phyloP scores from a whole-genome alignment of 92 coral and sea anemone genomes.

The Parazoanthus atlanticus region DNA sequence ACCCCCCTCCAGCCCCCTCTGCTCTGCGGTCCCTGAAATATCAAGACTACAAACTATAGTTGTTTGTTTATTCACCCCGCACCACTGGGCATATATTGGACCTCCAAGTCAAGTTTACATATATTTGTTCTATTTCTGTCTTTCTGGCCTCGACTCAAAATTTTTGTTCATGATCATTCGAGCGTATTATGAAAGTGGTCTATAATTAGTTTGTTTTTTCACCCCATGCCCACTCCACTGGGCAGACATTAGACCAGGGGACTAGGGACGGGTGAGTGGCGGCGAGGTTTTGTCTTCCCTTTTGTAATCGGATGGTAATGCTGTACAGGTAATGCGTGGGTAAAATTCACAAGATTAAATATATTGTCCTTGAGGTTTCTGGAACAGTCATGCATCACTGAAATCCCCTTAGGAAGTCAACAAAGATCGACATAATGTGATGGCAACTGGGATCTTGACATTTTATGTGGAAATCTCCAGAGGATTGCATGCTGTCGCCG shows the following conservation, averaged over 20 bases:
- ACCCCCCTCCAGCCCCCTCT: no score
- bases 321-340: neutral
- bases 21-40: no score
- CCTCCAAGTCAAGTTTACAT: no score
- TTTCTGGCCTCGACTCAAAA: no score
- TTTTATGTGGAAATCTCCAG: neutral
- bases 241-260: neutral
- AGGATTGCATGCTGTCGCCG: neutral
- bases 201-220: no score
- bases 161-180: no score
- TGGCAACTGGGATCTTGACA: neutral
- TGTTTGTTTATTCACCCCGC: no score
- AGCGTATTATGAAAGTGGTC: no score
- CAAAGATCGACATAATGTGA: neutral
- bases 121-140: no score
- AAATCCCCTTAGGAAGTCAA: constrained; percentile 2
- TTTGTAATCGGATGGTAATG: neutral
- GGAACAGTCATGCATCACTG: constrained; percentile 34
- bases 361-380: constrained; percentile 30
- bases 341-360: neutral
- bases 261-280: constrained; percentile 2
- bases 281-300: neutral
- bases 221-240: neutral
- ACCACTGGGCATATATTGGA: no score
- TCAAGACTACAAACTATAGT: no score